Percentiles rank a stretch among this genome's conserved stretches.
Conservation (phyloP, 2,888 invertebrate species). For the Drosophila barbarae region DNA sequence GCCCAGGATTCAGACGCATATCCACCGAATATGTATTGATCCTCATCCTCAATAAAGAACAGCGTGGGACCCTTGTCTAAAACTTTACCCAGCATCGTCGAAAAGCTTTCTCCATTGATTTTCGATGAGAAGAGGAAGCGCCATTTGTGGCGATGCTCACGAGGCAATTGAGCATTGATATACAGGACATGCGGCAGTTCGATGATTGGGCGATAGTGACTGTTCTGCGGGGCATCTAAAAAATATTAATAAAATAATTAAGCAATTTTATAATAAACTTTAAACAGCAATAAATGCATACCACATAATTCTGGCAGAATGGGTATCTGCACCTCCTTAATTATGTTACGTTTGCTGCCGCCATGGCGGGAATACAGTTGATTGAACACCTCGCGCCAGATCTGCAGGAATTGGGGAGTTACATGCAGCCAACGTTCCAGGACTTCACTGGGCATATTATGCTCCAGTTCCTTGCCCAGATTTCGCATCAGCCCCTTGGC, state of each 20-base stretch:
- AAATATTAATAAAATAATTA: not conserved
- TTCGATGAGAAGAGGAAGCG: conserved; percentile 92
- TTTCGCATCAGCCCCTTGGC: conserved; percentile 82
- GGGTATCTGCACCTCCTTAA: conserved; percentile 59
- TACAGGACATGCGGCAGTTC: conserved; percentile 89
- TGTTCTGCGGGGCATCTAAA: conserved; percentile 85
- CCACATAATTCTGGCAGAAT: conserved; percentile 62
- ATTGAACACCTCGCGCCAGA: conserved; percentile 82
- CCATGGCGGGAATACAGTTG: conserved; percentile 80
- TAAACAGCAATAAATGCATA: not conserved
- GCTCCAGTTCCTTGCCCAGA: conserved; percentile 72
- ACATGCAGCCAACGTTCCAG: conserved; percentile 79
- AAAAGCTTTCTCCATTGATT: conserved; percentile 94
- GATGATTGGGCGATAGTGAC: conserved; percentile 86
- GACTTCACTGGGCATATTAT: conserved; percentile 64
- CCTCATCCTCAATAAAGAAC: conserved; percentile 89
- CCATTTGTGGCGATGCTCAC: conserved; percentile 89
- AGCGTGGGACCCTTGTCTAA: conserved; percentile 90
- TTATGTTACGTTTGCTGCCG: conserved; percentile 53
- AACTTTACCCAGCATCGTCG: conserved; percentile 87
- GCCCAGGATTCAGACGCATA: conserved; percentile 91
- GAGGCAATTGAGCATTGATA: conserved; percentile 89
- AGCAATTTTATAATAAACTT: not conserved
- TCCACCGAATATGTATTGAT: conserved; percentile 93
- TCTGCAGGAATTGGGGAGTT: conserved; percentile 81